Evolutionary conservation across 2,888 invertebrate genomes (phyloP).

Genomic region (Hipparchia semele): DNA sequence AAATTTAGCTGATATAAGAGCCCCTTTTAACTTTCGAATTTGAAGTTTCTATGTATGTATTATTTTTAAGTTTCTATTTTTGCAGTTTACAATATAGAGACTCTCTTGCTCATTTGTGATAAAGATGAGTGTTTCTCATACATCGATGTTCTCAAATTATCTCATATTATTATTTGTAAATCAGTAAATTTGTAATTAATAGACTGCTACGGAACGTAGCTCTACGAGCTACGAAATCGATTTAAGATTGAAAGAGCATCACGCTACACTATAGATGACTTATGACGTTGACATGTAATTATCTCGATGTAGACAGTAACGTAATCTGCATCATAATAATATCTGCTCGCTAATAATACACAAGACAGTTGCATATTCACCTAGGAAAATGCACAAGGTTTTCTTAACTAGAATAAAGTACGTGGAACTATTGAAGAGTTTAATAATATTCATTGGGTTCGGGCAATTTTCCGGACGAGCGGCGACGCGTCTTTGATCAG

Average conservation of each 20-base stretch:
- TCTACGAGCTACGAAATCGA: constrained; percentile 8
- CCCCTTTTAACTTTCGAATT: no score
- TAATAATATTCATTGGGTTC: constrained; percentile 83
- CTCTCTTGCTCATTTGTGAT: background rate
- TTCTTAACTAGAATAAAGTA: constrained; percentile 70
- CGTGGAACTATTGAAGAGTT: constrained; percentile 78
- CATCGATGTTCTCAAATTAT: no score
- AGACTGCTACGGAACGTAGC: constrained; percentile 9
- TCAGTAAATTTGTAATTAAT: background rate
- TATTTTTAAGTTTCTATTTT: no score
- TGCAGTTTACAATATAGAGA: no score
- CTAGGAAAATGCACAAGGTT: constrained; percentile 50
- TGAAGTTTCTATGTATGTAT: no score
- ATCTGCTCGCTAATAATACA: constrained; percentile 15
- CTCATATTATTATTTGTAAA: no score
- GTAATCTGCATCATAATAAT: constrained; percentile 17
- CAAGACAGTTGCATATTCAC: constrained; percentile 20
- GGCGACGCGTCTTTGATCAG: constrained; percentile 80
- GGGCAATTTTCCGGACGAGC: constrained; percentile 80
- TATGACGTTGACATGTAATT: constrained; percentile 13
- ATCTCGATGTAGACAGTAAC: constrained; percentile 14
- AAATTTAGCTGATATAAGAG: no score
- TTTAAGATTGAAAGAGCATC: background rate
- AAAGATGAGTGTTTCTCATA: background rate
- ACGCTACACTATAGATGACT: constrained; percentile 6